Evolutionary conservation across 2,888 invertebrate genomes (phyloP).

Genomic region (Alviniconcha strummeri): DNA sequence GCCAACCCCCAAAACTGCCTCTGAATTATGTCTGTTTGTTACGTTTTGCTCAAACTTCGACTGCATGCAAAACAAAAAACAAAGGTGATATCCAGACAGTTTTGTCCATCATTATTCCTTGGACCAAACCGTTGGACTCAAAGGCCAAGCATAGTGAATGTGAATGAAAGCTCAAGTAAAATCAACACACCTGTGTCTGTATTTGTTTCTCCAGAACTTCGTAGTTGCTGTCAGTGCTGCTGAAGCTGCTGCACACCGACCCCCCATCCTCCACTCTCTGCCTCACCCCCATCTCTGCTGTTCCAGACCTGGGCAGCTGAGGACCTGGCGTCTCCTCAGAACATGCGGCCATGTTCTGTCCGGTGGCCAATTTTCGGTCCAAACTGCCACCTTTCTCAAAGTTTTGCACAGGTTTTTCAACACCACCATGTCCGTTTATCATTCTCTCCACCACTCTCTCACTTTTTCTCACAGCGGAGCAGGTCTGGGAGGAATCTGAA

Average conservation of each 20-base stretch:
- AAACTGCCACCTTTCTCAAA: not conserved
- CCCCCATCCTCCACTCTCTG: not conserved
- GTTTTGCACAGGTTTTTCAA: not conserved
- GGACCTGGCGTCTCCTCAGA: not conserved
- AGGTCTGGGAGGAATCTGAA: not conserved
- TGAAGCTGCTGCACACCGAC: slow-evolving; percentile 24
- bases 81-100: no score
- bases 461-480: not conserved
- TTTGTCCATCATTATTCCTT: no score
- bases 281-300: not conserved
- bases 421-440: slow-evolving; percentile 4
- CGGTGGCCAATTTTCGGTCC: not conserved
- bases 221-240: slow-evolving; percentile 36
- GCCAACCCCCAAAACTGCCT: no score
- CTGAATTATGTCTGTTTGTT: no score
- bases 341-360: not conserved
- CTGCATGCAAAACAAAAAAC: no score
- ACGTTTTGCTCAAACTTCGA: no score
- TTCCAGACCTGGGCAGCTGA: not conserved
- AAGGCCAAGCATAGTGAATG: no score
- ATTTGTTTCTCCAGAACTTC: slow-evolving; percentile 36
- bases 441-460: no score
- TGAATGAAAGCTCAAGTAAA: no score
- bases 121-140: no score
- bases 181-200: slow-evolving; percentile 30